These are phyloP conservation scores for Spatulosminthurus flaviceps DNA, from an alignment of 2,888 invertebrate species.

Conservation along the genomic window DNA sequence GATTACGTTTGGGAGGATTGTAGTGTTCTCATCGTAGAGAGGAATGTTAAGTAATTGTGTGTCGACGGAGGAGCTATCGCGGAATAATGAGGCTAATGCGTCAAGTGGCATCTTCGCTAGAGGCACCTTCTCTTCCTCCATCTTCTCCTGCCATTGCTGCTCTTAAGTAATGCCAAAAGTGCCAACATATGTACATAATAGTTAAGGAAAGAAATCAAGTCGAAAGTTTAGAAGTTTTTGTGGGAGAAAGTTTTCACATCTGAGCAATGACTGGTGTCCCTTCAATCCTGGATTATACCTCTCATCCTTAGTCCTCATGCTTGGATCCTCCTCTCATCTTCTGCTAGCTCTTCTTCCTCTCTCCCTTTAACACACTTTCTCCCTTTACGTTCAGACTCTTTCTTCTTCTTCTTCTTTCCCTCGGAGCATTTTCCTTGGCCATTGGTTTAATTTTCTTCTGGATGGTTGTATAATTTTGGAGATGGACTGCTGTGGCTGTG, in stretches of 20 bases:
- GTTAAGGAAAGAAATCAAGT: too few relatives aligned
- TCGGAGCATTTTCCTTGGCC: background rate
- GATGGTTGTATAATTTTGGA: background rate
- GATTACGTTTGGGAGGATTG: background rate
- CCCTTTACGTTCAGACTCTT: too few relatives aligned
- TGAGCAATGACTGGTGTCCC: too few relatives aligned
- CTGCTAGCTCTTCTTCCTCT: background rate
- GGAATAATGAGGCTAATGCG: conserved; percentile 10
- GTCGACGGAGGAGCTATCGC: background rate
- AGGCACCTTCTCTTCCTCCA: background rate
- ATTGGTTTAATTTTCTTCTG: background rate
- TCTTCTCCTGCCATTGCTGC: too few relatives aligned
- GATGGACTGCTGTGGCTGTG: background rate
- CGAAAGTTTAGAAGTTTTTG: too few relatives aligned
- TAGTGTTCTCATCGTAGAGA: background rate
- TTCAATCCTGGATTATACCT: too few relatives aligned
- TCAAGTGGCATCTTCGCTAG: background rate
- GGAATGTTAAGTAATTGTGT: conserved; percentile 14
- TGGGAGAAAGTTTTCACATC: too few relatives aligned
- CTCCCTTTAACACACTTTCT: background rate
- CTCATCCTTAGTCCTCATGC: too few relatives aligned
- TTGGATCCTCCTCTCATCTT: background rate
- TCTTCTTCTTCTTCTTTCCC: too few relatives aligned
- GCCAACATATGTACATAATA: too few relatives aligned
- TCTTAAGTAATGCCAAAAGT: too few relatives aligned